Percentiles rank a stretch among this genome's conserved stretches.
Evolutionary conservation across 2,113 vertebrate genomes (phyloP).

Genomic region (Equus quagga): DNA sequence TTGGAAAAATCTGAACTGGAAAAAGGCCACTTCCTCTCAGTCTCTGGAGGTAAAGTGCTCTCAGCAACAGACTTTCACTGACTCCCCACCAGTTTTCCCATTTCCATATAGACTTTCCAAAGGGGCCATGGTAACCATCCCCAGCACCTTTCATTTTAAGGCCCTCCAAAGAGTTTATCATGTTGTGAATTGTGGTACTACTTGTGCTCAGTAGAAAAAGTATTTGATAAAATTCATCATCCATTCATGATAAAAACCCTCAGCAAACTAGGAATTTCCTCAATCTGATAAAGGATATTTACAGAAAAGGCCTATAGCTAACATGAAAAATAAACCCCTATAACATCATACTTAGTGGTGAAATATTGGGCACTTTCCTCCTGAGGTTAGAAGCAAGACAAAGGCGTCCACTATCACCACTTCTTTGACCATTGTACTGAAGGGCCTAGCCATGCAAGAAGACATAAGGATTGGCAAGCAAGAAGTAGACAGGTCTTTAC

Average conservation of each 20-base stretch:
- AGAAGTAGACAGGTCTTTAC: background rate
- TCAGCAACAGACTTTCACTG: background rate
- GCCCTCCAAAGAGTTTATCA: background rate
- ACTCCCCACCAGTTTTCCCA: background rate
- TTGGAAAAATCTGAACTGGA: background rate
- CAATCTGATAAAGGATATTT: background rate
- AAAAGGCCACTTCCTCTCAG: background rate
- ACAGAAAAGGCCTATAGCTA: background rate
- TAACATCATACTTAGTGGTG: background rate
- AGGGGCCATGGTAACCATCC: background rate
- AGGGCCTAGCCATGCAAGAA: background rate
- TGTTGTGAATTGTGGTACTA: background rate
- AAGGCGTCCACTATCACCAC: background rate
- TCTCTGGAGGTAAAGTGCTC: background rate
- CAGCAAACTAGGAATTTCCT: background rate
- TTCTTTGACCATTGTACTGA: background rate
- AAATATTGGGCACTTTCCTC: background rate
- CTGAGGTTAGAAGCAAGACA: background rate
- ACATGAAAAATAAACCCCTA: background rate
- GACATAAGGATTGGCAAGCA: background rate
- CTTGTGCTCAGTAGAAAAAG: background rate
- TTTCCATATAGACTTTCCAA: background rate
- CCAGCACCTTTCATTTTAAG: background rate
- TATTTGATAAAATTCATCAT: slow-evolving; percentile 12
- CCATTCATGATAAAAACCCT: background rate